These are phyloP conservation scores for Phanerotoma sp. DNA, from an alignment of 2,888 invertebrate species.

Conservation along the genomic window DNA sequence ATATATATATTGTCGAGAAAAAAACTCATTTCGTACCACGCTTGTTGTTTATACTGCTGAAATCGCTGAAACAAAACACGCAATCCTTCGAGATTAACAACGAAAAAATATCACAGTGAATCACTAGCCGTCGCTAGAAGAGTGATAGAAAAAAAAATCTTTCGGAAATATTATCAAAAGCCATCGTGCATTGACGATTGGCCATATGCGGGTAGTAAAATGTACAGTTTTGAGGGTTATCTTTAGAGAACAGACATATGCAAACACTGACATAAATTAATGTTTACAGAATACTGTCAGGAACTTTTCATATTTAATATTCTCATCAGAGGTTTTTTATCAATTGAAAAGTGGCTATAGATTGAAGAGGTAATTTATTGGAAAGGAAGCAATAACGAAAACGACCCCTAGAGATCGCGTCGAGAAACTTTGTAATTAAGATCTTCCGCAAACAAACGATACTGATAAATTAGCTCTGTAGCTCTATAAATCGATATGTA, in stretches of 20 bases:
- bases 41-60: constrained; percentile 52
- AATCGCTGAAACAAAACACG: constrained; percentile 52
- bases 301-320: not conserved
- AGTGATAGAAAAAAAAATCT: constrained; percentile 19
- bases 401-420: too few relatives aligned
- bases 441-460: too few relatives aligned
- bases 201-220: constrained; percentile 27
- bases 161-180: constrained; percentile 51
- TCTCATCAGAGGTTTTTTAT: not conserved
- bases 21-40: constrained; percentile 19
- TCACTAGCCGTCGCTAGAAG: constrained; percentile 21
- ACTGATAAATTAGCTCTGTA: too few relatives aligned
- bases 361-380: too few relatives aligned
- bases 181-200: constrained; percentile 36
- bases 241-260: not conserved
- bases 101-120: constrained; percentile 11
- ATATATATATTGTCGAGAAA: constrained; percentile 2
- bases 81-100: constrained; percentile 54
- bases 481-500: too few relatives aligned
- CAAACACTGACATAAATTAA: constrained; percentile 16
- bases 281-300: constrained; percentile 9
- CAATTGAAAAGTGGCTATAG: too few relatives aligned
- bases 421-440: too few relatives aligned
- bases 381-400: too few relatives aligned
- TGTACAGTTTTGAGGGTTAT: constrained; percentile 22